Base-by-base conservation (phyloP, 2,888 invertebrate genomes). In the Xylocampa areola region DNA sequence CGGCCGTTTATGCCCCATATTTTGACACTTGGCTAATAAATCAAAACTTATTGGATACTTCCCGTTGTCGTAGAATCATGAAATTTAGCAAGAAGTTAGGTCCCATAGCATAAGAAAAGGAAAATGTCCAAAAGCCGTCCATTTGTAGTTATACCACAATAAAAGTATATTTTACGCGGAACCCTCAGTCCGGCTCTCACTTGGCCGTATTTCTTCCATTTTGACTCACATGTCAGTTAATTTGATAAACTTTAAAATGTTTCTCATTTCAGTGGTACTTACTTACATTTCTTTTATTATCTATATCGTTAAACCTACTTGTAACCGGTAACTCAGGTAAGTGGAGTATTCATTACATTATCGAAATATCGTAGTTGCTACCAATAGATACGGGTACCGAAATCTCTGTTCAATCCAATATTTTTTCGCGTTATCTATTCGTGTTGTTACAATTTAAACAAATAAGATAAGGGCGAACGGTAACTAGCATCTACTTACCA, bases 381-480 rank as follows among this genome's bases (percentile, higher is more conserved):
- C 81, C 76, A 67, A 74, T 70, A 77, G 76, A 80, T 82, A 82
- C 40, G 69, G 63, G 49, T 53, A 72, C 68, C 72, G 64, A 81
- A 80, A 82, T 81, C 80, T 80, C 80, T 80, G 81, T 79, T 74
- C 71, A 74, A 81, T 79, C 71, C 73, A 78, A 80, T 79, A 79
- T 80, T 79, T 80, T 80, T 77, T 66, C 67, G 72, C 72, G 77
- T 81, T 86, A 85, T 84, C 85, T 77, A 72, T 72, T 60, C 57
- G 55, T 80, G 75, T 81, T 81, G 77, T 81, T 79, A 79, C 79
- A 81, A 76, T 81, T 80, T 81, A 79, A 82, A 83, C 78, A 85
- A 76, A 80, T 79, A 77, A 76, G 85, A 85, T 85, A 86, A 85
- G 78, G 82, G 76, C 76, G 74, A 73, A 72, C 80, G 79, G 79